phyloP scores from a whole-genome alignment of 2,113 vertebrate genomes.

The Pluvianellus socialis region DNA sequence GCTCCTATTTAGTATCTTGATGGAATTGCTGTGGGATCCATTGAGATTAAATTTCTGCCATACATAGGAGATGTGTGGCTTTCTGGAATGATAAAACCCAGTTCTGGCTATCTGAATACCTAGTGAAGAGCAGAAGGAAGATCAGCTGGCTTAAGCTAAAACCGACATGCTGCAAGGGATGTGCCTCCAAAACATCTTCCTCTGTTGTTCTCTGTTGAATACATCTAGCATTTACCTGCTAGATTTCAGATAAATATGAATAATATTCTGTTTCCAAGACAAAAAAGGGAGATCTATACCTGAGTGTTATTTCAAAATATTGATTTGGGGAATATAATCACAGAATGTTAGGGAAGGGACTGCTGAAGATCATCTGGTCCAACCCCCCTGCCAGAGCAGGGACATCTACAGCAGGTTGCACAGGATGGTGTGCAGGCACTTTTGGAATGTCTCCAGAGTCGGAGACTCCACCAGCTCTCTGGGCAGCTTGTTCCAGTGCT shows the following conservation, averaged over 20 bases:
- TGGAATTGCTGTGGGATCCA: conserved; percentile 16
- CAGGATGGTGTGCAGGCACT: too few species aligned
- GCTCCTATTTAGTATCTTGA: conserved; percentile 7
- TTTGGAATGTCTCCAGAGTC: too few species aligned
- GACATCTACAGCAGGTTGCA: too few species aligned
- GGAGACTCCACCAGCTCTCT: too few species aligned
- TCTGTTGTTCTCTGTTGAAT: neutral
- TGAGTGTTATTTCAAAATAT: neutral
- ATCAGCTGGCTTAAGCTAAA: neutral
- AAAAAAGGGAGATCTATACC: neutral
- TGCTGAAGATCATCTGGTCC: too few species aligned
- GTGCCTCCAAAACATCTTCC: neutral
- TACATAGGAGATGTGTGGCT: neutral
- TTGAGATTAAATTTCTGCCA: conserved; percentile 7
- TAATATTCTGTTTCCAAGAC: neutral
- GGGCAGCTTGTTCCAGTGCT: too few species aligned
- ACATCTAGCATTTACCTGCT: neutral
- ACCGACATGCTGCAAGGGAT: neutral
- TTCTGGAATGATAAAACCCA: conserved; percentile 13
- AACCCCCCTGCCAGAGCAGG: too few species aligned
- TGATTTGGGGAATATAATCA: neutral
- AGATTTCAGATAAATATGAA: neutral
- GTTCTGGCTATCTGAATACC: neutral
- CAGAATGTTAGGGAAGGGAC: too few species aligned
- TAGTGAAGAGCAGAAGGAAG: neutral